These are phyloP conservation scores for Lacerta agilis DNA, from an alignment of 2,797 vertebrate species.

Conservation along the genomic window DNA sequence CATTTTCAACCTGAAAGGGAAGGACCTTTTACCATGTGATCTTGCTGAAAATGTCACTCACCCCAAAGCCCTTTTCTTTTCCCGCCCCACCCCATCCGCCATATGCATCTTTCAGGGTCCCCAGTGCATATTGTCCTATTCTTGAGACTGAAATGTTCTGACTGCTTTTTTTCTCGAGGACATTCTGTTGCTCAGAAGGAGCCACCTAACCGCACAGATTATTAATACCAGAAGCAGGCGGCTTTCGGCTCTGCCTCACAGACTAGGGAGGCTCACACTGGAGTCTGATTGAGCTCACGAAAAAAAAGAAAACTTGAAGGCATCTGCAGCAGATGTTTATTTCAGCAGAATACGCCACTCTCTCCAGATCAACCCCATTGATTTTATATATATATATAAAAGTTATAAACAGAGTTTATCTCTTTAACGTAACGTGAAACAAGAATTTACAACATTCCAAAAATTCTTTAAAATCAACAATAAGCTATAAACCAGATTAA, in stretches of 20 bases:
- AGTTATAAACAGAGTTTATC: neutral
- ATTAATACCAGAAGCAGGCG: conserved; percentile 62
- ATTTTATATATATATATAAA: neutral
- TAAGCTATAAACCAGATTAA: no score
- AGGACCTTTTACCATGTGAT: neutral
- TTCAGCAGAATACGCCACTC: conserved; percentile 48
- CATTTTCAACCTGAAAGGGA: neutral
- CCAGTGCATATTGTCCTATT: conserved; percentile 9
- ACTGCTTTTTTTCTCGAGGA: conserved; percentile 53
- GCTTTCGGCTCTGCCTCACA: conserved; percentile 27
- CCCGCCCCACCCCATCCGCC: neutral
- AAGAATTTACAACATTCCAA: no score
- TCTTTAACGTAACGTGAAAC: neutral
- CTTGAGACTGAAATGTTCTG: conserved; percentile 35
- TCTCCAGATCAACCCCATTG: conserved; percentile 40
- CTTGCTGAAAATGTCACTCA: neutral
- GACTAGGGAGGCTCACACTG: conserved; percentile 48
- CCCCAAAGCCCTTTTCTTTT: neutral
- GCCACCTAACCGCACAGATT: conserved; percentile 53
- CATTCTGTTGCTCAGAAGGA: conserved; percentile 60
- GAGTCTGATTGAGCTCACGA: conserved; percentile 49
- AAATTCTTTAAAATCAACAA: no score
- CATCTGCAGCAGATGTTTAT: conserved; percentile 27
- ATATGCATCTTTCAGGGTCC: conserved; percentile 38
- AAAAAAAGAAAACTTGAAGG: conserved; percentile 46